phyloP scores from a whole-genome alignment of 2,797 vertebrate species.

The Phataginus tetradactyla region DNA sequence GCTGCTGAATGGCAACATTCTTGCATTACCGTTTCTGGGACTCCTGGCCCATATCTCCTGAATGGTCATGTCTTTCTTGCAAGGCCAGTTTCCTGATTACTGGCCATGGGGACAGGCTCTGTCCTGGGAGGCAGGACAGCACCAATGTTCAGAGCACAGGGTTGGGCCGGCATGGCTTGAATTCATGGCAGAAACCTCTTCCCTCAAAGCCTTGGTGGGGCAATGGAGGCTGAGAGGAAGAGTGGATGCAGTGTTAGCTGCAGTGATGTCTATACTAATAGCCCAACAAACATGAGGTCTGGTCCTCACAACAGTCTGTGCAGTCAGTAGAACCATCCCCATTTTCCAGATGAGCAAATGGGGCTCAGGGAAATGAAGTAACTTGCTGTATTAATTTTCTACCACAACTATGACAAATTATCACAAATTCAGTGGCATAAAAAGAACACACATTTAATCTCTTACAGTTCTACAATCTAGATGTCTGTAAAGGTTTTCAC shows the following conservation, averaged over 20 bases:
- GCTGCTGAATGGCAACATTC: not conserved
- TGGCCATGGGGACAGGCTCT: not conserved
- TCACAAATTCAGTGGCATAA: rapidly evolving
- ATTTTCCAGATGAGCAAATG: not conserved
- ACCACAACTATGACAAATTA: rapidly evolving
- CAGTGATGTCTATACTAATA: not conserved
- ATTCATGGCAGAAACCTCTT: not conserved
- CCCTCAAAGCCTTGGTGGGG: not conserved
- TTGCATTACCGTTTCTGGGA: rapidly evolving
- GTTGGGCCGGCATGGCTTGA: too few relatives aligned
- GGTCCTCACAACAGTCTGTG: not conserved
- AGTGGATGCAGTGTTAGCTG: rapidly evolving
- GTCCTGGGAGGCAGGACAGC: not conserved
- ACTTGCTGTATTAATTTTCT: too few relatives aligned
- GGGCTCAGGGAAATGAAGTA: not conserved
- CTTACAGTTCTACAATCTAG: not conserved
- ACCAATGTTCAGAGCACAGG: not conserved
- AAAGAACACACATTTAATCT: not conserved
- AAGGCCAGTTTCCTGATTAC: not conserved
- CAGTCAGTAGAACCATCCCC: not conserved
- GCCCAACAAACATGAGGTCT: too few relatives aligned
- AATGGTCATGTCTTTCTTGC: too few relatives aligned
- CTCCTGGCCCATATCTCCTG: not conserved
- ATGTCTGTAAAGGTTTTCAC: not conserved
- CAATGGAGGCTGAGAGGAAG: too few relatives aligned